A percentile compares a stretch with the other conserved stretches of the same genome.
Conservation (phyloP, 2,113 vertebrate species). For the Apeltes quadracus region DNA sequence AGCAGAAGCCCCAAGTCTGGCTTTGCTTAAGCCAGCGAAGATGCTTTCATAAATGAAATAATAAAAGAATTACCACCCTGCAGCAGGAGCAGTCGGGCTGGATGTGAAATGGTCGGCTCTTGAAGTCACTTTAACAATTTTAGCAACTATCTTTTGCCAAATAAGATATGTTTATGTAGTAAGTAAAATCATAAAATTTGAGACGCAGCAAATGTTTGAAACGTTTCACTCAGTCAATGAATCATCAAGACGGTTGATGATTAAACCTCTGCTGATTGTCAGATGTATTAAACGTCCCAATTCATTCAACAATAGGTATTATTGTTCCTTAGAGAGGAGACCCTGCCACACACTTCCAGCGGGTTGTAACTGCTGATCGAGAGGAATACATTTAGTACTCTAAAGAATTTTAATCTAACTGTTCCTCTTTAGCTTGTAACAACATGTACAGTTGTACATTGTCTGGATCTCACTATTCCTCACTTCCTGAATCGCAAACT, state of each 20-base stretch:
- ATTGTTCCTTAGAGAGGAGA: too few species aligned
- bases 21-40: constrained; percentile 27
- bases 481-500: constrained; percentile 49
- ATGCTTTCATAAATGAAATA: not conserved
- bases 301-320: not conserved
- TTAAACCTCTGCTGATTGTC: not conserved
- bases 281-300: not conserved
- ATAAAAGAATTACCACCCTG: not conserved
- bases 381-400: not conserved
- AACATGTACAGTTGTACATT: constrained; percentile 2
- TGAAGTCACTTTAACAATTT: not conserved
- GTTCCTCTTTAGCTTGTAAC: not conserved
- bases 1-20: constrained; percentile 22
- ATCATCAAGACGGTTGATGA: not conserved
- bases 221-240: not conserved
- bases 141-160: not conserved
- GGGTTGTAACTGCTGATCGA: not conserved
- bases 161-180: not conserved
- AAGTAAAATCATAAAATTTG: not conserved
- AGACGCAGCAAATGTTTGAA: not conserved
- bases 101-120: not conserved
- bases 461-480: constrained; percentile 22
- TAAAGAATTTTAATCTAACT: not conserved
- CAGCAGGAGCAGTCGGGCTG: not conserved
- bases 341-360: not conserved